Evolutionary conservation across 2,113 vertebrate species (phyloP).

Genomic region (Falco punctatus): DNA sequence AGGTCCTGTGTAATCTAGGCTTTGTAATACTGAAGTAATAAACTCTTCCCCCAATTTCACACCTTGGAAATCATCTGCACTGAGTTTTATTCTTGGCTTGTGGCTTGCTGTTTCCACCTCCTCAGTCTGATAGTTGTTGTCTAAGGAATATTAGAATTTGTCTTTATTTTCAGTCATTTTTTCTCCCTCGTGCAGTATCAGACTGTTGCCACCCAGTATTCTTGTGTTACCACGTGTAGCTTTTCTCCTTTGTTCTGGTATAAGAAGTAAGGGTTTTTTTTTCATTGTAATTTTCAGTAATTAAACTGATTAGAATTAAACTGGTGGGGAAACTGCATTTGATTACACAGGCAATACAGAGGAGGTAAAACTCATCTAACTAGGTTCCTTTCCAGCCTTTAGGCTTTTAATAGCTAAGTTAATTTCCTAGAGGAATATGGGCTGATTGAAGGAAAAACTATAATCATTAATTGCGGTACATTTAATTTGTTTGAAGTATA

Average conservation of each 20-base stretch:
- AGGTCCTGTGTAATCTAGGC: neutral
- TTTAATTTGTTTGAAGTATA: constrained; percentile 64
- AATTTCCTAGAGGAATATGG: constrained; percentile 65
- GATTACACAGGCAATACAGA: constrained; percentile 60
- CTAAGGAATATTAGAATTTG: neutral
- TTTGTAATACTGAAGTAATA: neutral
- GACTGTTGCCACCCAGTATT: neutral
- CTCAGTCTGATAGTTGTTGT: neutral
- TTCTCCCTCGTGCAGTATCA: neutral
- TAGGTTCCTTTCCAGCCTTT: constrained; percentile 59
- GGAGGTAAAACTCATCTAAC: constrained; percentile 63
- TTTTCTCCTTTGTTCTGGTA: constrained; percentile 24
- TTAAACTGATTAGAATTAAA: constrained; percentile 70
- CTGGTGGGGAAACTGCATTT: constrained; percentile 58
- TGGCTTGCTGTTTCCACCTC: neutral
- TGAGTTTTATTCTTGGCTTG: neutral
- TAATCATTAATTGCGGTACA: constrained; percentile 64
- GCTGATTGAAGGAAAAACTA: constrained; percentile 65
- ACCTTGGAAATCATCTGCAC: neutral
- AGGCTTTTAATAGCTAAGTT: constrained; percentile 69
- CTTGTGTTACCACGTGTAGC: neutral
- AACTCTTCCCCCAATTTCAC: neutral
- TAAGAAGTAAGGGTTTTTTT: neutral
- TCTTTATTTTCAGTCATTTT: neutral
- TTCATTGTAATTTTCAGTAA: constrained; percentile 50